A percentile compares a stretch with the other conserved stretches of the same genome.
Evolutionary conservation across 2,888 invertebrate species (phyloP).

Genomic region (Oligia strigilis): DNA sequence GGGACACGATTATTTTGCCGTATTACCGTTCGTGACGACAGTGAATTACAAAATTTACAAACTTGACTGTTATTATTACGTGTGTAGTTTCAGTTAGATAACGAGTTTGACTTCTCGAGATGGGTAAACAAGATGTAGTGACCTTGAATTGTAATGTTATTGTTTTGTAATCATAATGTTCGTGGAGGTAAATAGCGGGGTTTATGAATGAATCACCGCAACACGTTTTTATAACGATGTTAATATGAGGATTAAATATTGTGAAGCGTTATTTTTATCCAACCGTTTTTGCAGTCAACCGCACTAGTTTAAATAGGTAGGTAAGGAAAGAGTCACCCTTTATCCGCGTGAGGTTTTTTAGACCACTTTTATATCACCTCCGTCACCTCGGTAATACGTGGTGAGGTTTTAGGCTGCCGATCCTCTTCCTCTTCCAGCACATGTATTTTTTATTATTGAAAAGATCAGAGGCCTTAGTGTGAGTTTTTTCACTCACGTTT

Average conservation of each 20-base stretch:
- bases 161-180: not conserved
- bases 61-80: not conserved
- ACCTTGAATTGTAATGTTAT: constrained; percentile 19
- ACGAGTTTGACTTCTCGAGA: not conserved
- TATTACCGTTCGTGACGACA: not conserved
- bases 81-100: not conserved
- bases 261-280: not conserved
- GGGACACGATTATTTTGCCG: constrained; percentile 31
- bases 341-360: not conserved
- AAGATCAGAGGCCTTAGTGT: too few species aligned
- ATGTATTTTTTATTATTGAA: too few species aligned
- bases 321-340: not conserved
- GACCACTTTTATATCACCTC: not conserved
- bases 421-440: too few species aligned
- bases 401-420: not conserved
- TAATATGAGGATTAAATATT: not conserved
- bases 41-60: constrained; percentile 4
- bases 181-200: not conserved
- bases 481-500: too few species aligned
- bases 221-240: not conserved
- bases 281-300: not conserved
- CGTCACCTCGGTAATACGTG: not conserved
- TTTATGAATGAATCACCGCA: constrained; percentile 8
- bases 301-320: too few species aligned
- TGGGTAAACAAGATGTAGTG: not conserved